A percentile compares a stretch with the other conserved stretches of the same genome.
Conservation (phyloP, 2,888 invertebrate species). For the Tribolium freemani region DNA sequence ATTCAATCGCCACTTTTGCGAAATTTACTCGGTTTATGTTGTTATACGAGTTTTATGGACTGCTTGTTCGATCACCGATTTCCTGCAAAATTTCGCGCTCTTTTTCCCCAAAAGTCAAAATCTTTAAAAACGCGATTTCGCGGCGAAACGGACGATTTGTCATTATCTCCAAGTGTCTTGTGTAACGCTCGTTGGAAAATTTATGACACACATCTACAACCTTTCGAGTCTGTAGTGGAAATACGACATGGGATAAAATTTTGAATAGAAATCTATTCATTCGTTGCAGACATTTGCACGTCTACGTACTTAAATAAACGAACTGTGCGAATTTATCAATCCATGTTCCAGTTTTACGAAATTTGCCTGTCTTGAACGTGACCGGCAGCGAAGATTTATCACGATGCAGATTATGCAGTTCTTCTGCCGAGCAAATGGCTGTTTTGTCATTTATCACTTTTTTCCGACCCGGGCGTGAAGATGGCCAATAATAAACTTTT, state of each 20-base stretch:
- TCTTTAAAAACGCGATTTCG: neutral
- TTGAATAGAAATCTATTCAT: constrained; percentile 9
- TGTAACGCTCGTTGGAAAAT: neutral
- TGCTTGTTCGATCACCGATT: neutral
- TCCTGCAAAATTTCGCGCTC: neutral
- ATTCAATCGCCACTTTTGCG: constrained; percentile 53
- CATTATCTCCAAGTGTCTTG: neutral
- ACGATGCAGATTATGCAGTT: constrained; percentile 49
- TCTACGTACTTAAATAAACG: constrained; percentile 28
- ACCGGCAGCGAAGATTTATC: constrained; percentile 46
- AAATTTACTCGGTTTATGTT: constrained; percentile 9
- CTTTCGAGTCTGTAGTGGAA: constrained; percentile 1
- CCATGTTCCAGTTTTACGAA: constrained; percentile 40
- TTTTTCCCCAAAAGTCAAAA: neutral
- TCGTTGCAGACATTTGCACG: constrained; percentile 12
- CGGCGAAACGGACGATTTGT: neutral
- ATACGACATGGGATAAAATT: constrained; percentile 8
- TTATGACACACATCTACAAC: constrained; percentile 4
- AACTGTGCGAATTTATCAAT: constrained; percentile 44
- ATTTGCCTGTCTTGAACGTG: constrained; percentile 46
- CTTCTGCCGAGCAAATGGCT: constrained; percentile 40
- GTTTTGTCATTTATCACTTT: constrained; percentile 26
- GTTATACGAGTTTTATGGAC: neutral
- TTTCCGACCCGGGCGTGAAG: neutral
- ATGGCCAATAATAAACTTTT: neutral